A percentile compares a stretch with the other conserved stretches of the same genome.
Conservation (phyloP, 2,888 invertebrate species). For the Thyatira batis region DNA sequence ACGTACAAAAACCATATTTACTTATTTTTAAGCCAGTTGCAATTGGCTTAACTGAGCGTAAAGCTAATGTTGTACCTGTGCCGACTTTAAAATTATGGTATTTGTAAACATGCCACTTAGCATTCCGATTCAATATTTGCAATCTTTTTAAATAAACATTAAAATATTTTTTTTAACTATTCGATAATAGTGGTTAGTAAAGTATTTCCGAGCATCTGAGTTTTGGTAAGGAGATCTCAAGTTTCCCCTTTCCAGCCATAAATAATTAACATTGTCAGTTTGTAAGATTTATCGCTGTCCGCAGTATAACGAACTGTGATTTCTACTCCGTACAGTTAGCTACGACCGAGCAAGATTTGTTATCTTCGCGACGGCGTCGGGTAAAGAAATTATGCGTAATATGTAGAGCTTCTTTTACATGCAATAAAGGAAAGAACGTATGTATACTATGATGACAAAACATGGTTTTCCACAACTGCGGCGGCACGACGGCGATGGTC, state of each 20-base stretch:
- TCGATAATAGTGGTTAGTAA: not conserved
- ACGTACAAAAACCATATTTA: constrained; percentile 28
- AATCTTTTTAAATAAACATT: not conserved
- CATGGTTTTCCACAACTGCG: constrained; percentile 51
- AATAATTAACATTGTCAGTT: not conserved
- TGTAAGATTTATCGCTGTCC: not conserved
- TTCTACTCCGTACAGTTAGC: not conserved
- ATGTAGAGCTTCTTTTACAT: not conserved
- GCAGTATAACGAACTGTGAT: not conserved
- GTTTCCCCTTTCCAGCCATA: not conserved
- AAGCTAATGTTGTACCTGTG: not conserved
- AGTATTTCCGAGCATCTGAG: not conserved
- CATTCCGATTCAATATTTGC: not conserved
- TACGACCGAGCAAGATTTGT: constrained; percentile 5
- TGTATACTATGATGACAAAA: constrained; percentile 29
- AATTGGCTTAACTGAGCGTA: not conserved
- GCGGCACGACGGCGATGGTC: constrained; percentile 27
- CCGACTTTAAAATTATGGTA: not conserved
- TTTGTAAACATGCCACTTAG: not conserved
- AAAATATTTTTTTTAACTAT: not conserved
- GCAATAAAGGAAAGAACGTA: constrained; percentile 14
- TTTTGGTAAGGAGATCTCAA: not conserved
- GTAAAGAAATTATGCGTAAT: constrained; percentile 32
- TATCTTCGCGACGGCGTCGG: not conserved
- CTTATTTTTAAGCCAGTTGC: constrained; percentile 6